Evolutionary conservation across 1,140 invertebrate genomes (phyloP), one percentile per base, ranked within the genome.

Genomic region (Cryptotermes secundus): DNA sequence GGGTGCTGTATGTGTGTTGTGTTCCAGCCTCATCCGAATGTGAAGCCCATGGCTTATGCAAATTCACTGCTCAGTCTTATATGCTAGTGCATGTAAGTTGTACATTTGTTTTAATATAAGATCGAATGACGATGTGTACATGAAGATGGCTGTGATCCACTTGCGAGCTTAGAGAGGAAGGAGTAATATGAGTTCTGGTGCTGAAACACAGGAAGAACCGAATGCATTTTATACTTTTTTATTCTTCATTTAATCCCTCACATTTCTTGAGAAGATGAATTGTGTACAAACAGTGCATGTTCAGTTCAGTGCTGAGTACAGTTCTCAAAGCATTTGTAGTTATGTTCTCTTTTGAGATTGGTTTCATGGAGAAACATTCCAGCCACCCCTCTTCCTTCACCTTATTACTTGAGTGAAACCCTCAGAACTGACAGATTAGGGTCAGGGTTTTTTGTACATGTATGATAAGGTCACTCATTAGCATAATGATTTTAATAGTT

Each of bases 1-100:
- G 80, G 65, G 49, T 83, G 59, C 84, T 86, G 34, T 84, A 86
- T 85, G 85, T 89, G 80, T 88, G 89, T 89, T 90, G 88, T 88
- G 86, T 95, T 95, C 87, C 91, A 98, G 96, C 95, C 97, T 88
- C 98, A 99, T 93, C 98, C 98, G n/a, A 94, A 98, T 89, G 95
- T 99, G 79, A 97, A 96, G 91, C 97, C 98, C 84, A 99, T 99
- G 98, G 95, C 95, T 65, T 99, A 99, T 91, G 97, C 97, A 86
- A 95, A 95, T 90, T 93, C 94, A 86, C 88, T 96, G 88, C 87
- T 94, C 86, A 92, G 91, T 88, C 90, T 92, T 88, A 92, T 94
- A 91, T 91, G 90, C 88, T 93, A 92, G 91, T 90, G 86, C 26
- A 72, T n/a, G 6, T 72, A 72, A 31, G n/a, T 72, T 31, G 59